A percentile compares a stretch with the other conserved stretches of the same genome.
Conservation (phyloP, 1,140 invertebrate species). For the Palaemon carinicauda region DNA sequence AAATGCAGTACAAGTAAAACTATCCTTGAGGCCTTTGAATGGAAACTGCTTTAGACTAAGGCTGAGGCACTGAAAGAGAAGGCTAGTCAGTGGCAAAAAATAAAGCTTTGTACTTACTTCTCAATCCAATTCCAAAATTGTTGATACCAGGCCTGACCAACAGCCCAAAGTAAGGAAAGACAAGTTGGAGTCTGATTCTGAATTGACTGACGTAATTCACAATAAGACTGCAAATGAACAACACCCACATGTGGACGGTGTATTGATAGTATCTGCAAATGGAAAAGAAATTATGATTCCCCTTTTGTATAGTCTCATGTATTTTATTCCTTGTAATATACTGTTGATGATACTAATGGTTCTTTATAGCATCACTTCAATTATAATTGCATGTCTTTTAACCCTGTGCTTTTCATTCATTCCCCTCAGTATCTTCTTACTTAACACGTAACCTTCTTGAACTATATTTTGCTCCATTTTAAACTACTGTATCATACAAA, state of each 20-base stretch:
- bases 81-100: neutral
- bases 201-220: constrained; percentile 34
- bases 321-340: too few relatives aligned
- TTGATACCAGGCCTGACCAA: constrained; percentile 33
- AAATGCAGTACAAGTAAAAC: neutral
- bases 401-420: too few relatives aligned
- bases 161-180: constrained; percentile 41
- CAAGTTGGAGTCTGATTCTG: constrained; percentile 43
- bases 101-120: neutral
- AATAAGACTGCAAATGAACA: constrained; percentile 34
- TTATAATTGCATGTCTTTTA: too few relatives aligned
- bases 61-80: too few relatives aligned
- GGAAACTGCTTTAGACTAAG: too few relatives aligned
- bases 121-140: constrained; percentile 37
- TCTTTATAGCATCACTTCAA: neutral
- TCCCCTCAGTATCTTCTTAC: too few relatives aligned
- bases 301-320: too few relatives aligned
- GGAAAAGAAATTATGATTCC: too few relatives aligned
- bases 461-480: too few relatives aligned
- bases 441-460: too few relatives aligned
- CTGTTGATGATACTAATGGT: neutral
- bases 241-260: constrained; percentile 31
- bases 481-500: too few relatives aligned
- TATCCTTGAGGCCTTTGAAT: too few relatives aligned
- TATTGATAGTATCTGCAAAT: constrained; percentile 34